A percentile compares a stretch with the other conserved stretches of the same genome.
These are phyloP conservation scores for Gallinago nigripennis DNA, from an alignment of 2,797 vertebrate genomes.

Conservation along the genomic window DNA sequence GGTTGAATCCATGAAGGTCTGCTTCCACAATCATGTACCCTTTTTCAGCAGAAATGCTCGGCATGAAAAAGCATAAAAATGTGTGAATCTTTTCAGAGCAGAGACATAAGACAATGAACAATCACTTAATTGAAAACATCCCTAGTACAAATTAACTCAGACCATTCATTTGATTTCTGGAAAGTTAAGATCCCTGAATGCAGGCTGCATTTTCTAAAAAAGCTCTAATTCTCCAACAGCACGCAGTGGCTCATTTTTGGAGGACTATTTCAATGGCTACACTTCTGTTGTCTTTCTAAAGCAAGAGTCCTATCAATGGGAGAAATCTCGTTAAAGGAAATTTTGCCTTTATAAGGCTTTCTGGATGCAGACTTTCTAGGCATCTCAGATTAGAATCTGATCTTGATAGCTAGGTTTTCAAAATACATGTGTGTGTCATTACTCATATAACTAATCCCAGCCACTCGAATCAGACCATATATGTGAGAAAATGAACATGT, in stretches of 20 bases:
- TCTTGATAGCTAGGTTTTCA: constrained; percentile 17
- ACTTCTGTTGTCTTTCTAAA: neutral
- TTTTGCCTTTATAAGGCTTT: constrained; percentile 38
- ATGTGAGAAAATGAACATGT: neutral
- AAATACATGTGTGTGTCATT: constrained; percentile 35
- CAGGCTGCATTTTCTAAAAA: neutral
- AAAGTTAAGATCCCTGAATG: neutral
- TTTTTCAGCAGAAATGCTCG: neutral
- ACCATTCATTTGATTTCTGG: neutral
- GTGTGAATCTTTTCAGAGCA: neutral
- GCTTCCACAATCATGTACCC: neutral
- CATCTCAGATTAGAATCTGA: constrained; percentile 30
- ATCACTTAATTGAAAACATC: neutral
- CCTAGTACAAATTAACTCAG: neutral
- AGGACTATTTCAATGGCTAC: neutral
- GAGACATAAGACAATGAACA: neutral
- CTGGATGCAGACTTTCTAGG: neutral
- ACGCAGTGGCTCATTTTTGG: neutral
- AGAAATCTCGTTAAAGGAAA: constrained; percentile 2
- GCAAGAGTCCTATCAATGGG: neutral
- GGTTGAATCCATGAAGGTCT: neutral
- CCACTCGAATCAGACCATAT: neutral
- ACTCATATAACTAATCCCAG: neutral
- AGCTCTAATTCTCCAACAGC: neutral
- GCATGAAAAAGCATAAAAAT: neutral